phyloP scores from a whole-genome alignment of 2,888 invertebrate genomes.

The Dendrolimus houi region DNA sequence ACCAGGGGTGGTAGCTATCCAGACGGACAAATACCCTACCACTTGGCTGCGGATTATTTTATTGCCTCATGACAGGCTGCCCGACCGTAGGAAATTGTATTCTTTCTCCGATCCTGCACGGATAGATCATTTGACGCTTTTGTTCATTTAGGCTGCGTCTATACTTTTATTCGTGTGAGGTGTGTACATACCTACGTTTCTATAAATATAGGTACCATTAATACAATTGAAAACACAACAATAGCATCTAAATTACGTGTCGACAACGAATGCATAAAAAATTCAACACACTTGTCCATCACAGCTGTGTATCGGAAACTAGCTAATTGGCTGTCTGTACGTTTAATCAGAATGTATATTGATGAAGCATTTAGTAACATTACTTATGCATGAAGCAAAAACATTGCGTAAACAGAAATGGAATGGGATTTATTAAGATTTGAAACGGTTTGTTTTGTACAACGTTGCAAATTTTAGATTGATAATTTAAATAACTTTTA shows the following conservation, averaged over 20 bases:
- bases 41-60: too few relatives aligned
- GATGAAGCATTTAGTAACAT: not conserved
- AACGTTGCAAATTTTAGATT: too few relatives aligned
- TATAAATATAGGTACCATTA: too few relatives aligned
- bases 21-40: too few relatives aligned
- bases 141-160: too few relatives aligned
- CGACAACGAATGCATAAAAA: not conserved
- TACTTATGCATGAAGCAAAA: not conserved
- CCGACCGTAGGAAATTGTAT: not conserved
- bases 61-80: not conserved
- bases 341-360: not conserved
- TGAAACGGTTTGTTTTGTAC: too few relatives aligned
- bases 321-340: not conserved
- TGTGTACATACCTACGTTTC: too few relatives aligned
- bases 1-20: too few relatives aligned
- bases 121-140: not conserved
- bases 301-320: not conserved
- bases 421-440: too few relatives aligned
- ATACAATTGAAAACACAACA: not conserved
- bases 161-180: too few relatives aligned
- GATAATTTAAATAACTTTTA: too few relatives aligned
- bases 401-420: not conserved
- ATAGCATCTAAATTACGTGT: not conserved
- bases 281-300: not conserved
- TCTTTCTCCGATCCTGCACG: not conserved